Evolutionary conservation across 1,140 invertebrate species (phyloP).

Genomic region (Camponotus vicinus): DNA sequence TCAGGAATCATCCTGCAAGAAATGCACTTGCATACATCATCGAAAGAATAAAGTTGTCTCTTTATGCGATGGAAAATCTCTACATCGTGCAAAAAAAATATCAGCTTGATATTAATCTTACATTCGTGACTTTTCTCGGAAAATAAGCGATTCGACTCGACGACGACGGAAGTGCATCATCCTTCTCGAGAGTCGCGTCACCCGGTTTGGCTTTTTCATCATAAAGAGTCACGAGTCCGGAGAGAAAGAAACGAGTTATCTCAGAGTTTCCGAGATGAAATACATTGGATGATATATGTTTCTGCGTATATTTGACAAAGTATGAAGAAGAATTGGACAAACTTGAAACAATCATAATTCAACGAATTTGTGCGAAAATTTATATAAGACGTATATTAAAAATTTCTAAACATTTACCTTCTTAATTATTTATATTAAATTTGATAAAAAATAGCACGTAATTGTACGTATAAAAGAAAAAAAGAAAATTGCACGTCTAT

Average conservation of each 20-base stretch:
- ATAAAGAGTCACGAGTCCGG: not conserved
- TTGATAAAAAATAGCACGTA: not conserved
- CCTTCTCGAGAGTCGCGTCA: not conserved
- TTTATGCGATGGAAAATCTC: not conserved
- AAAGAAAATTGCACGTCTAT: not conserved
- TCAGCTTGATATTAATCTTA: slow-evolving; percentile 26
- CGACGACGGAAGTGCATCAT: not conserved
- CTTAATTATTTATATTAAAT: not conserved
- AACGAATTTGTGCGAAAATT: slow-evolving; percentile 12
- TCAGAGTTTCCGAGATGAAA: slow-evolving; percentile 5
- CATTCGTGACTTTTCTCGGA: not conserved
- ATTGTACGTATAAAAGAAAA: not conserved
- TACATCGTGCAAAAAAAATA: not conserved
- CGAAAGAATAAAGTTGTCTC: not conserved
- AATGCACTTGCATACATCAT: not conserved
- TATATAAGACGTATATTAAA: not conserved
- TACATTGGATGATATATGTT: not conserved
- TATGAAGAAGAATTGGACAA: not conserved
- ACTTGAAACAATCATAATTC: slow-evolving; percentile 10
- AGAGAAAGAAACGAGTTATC: not conserved
- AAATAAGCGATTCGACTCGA: not conserved
- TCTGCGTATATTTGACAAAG: not conserved
- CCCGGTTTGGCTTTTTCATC: slow-evolving; percentile 5
- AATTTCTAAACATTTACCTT: too few relatives aligned
- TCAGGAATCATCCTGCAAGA: not conserved